Percentiles rank a stretch among this genome's conserved stretches.
Evolutionary conservation across 53 echinoderm and acorn worm genomes (phyloP).

Genomic region (Actinopyga echinites): DNA sequence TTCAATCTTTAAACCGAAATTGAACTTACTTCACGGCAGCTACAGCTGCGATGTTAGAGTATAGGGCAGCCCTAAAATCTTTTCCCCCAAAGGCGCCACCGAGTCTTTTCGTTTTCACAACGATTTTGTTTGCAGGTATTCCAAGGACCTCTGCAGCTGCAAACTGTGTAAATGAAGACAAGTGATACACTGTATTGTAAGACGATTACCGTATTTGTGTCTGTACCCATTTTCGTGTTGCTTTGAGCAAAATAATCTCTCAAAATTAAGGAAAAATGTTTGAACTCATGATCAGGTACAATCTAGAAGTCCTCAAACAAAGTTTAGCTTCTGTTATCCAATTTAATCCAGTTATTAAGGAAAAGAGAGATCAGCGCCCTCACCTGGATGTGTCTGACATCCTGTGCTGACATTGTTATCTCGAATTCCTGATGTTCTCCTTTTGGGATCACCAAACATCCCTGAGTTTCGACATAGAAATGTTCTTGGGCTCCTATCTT

Average conservation of each 20-base stretch:
- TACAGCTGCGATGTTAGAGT: constrained; percentile 62
- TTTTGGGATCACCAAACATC: constrained; percentile 53
- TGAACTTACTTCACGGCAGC: constrained; percentile 83
- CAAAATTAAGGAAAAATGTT: too few species aligned
- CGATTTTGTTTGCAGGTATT: constrained; percentile 60
- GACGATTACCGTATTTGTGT: too few species aligned
- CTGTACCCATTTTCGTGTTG: too few species aligned
- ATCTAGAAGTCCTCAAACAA: too few species aligned
- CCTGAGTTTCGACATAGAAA: constrained; percentile 69
- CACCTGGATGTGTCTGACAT: background rate
- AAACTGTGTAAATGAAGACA: constrained; percentile 28
- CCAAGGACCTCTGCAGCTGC: constrained; percentile 66
- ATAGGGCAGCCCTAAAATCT: constrained; percentile 7
- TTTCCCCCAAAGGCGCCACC: constrained; percentile 92
- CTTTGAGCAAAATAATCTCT: too few species aligned
- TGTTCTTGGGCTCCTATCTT: constrained; percentile 64
- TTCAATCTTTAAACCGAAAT: too few species aligned
- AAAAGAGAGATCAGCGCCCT: too few species aligned
- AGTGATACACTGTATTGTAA: too few species aligned
- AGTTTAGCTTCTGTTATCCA: too few species aligned
- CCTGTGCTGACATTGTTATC: background rate
- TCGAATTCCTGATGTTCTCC: constrained; percentile 28
- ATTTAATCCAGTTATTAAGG: too few species aligned
- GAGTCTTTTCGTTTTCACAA: constrained; percentile 58
- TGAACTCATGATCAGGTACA: too few species aligned